A percentile compares a stretch with the other conserved stretches of the same genome.
phyloP scores from a whole-genome alignment of 2,797 vertebrate genomes.

The Nannoperca obscura region DNA sequence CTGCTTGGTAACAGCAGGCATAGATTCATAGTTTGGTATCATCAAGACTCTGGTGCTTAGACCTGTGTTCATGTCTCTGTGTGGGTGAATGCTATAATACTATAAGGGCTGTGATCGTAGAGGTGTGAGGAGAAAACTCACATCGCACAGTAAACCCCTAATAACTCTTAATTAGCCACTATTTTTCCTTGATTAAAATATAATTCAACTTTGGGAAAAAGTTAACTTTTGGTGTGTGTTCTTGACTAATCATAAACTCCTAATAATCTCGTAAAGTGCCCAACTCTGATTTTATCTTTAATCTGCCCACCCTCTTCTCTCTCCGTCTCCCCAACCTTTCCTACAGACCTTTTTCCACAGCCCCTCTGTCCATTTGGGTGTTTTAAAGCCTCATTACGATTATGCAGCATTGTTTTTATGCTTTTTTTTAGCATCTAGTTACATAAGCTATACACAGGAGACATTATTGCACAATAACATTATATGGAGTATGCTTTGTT shows the following conservation, averaged over 20 bases:
- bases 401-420: slow-evolving; percentile 20
- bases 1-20: slow-evolving; percentile 16
- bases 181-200: slow-evolving; percentile 16
- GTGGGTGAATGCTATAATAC: slow-evolving; percentile 28
- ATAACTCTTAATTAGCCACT: slow-evolving; percentile 7
- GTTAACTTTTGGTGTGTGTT: slow-evolving; percentile 17
- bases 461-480: slow-evolving; percentile 36
- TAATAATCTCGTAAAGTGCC: slow-evolving; percentile 18
- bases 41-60: slow-evolving; percentile 8
- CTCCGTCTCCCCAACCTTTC: background rate
- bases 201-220: slow-evolving; percentile 16
- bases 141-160: slow-evolving; percentile 11
- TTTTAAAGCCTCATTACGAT: slow-evolving; percentile 28
- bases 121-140: slow-evolving; percentile 26
- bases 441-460: slow-evolving; percentile 36
- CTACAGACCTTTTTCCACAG: slow-evolving; percentile 16
- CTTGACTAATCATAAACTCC: slow-evolving; percentile 2
- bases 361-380: slow-evolving; percentile 4
- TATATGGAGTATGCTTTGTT: slow-evolving; percentile 28
- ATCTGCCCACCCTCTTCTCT: background rate
- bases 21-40: background rate
- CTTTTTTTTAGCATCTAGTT: slow-evolving; percentile 14
- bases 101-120: slow-evolving; percentile 5
- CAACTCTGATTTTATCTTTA: slow-evolving; percentile 17
- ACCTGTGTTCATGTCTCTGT: slow-evolving; percentile 9